Evolutionary conservation across 92 coral and sea anemone species (phyloP), one percentile per base, ranked within the genome.

Genomic region (Pocillopora grandis): DNA sequence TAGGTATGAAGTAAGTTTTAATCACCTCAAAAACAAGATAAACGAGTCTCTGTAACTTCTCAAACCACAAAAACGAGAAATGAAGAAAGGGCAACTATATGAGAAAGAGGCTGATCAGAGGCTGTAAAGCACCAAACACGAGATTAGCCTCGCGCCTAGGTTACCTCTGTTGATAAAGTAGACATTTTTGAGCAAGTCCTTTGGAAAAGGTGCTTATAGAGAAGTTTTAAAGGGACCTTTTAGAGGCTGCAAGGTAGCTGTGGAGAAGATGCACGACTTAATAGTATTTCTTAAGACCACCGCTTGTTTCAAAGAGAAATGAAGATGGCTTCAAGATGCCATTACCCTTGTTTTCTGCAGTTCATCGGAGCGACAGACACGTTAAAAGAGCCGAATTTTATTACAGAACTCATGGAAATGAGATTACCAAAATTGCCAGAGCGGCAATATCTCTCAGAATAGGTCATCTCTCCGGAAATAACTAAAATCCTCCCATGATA

Each of bases 311-410:
- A 78, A 18, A 82, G 98, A 78, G 98, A 94, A 71, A 87, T 91
- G 91, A 75, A 77, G 61, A 94, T 94, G 20, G 98, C 98, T 9
- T 84, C 95, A 27, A 87, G 91, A 21, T 90, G 92, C 73, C 90
- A 95, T 20, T 94, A 94, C 80, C 98, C 98, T 14, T 92, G 91
- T 59, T 70, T 94, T 17, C 61, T 93, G 13, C 97, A 93, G 80
- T 93, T 93, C 64, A 93, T 93, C 48, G 97, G 94, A 35, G 98
- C 98, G 31, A 94, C 98, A n/a, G 98, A 87, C 62, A 83, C 83
- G 10, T 71, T 48, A 60, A 80, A 87, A 62, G 89, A 23, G 23
- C 23, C 94, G 2, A 19, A 92, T 18, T 67, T 92, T 5, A 89
- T 94, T 60, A 92, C 92, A 2, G 95, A 90, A 70, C 76, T 94